Percentiles rank a stretch among this genome's conserved stretches.
Evolutionary conservation across 2,888 invertebrate genomes (phyloP).

Genomic region (Peribatodes rhomboidaria): DNA sequence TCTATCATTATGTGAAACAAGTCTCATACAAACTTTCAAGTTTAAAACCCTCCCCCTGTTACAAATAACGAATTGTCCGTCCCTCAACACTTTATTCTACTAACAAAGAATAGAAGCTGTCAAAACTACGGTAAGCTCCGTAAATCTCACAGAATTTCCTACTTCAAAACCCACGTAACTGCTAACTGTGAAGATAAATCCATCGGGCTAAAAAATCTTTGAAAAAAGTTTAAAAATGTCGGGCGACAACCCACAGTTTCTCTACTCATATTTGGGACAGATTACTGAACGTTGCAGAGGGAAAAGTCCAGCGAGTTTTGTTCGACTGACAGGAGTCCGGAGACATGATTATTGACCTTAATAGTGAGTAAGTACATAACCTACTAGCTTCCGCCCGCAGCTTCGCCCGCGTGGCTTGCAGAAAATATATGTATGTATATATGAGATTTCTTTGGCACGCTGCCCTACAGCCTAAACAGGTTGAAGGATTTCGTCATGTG

Average conservation of each 20-base stretch:
- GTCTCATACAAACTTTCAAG: too few species aligned
- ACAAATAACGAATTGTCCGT: background rate
- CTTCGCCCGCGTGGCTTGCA: too few species aligned
- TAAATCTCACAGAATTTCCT: constrained; percentile 20
- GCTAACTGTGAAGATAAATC: constrained; percentile 28
- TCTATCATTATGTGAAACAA: too few species aligned
- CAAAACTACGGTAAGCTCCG: constrained; percentile 12
- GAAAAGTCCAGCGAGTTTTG: background rate
- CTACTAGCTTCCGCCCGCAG: too few species aligned
- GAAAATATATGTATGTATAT: too few species aligned
- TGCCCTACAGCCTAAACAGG: too few species aligned
- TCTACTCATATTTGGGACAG: constrained; percentile 26
- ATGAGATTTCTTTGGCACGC: too few species aligned
- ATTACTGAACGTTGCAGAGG: background rate
- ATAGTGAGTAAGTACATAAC: too few species aligned
- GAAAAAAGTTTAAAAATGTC: constrained; percentile 22
- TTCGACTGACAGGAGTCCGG: too few species aligned
- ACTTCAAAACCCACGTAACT: constrained; percentile 15
- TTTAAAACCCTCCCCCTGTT: too few species aligned
- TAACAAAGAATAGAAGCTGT: constrained; percentile 17
- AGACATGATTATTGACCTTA: too few species aligned
- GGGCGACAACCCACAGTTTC: constrained; percentile 30
- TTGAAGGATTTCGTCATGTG: too few species aligned
- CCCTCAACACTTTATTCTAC: background rate
- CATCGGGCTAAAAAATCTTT: constrained; percentile 24